A percentile compares a stretch with the other conserved stretches of the same genome.
phyloP scores from a whole-genome alignment of 2,113 vertebrate species.

The Ibidorhyncha struthersii region DNA sequence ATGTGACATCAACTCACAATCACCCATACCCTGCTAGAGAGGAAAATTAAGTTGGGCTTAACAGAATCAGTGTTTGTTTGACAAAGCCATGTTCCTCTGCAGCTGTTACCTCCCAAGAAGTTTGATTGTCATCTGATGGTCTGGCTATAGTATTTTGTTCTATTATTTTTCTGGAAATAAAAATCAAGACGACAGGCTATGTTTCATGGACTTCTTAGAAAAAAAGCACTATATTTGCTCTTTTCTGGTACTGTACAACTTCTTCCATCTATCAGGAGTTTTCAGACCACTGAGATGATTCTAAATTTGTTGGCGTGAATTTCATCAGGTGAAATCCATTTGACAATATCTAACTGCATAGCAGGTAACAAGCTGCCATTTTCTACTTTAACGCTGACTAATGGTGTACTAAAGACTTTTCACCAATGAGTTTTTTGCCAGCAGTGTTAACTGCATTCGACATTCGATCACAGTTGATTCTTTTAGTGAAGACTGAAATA shows the following conservation, averaged over 20 bases:
- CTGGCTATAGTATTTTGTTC: background rate
- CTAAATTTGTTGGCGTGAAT: background rate
- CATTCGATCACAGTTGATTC: background rate
- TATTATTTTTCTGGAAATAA: background rate
- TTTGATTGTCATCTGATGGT: background rate
- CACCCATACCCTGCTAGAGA: background rate
- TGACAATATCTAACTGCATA: background rate
- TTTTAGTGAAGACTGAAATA: background rate
- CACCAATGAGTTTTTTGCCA: background rate
- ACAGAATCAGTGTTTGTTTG: background rate
- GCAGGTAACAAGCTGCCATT: background rate
- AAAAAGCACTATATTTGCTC: background rate
- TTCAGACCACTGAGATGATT: background rate
- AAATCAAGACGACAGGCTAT: background rate
- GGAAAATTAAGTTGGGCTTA: background rate
- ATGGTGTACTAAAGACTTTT: background rate
- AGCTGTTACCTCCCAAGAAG: background rate
- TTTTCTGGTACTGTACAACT: background rate
- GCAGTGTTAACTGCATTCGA: background rate
- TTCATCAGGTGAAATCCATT: background rate
- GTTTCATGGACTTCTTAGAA: background rate
- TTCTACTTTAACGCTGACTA: background rate
- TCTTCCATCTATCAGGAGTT: background rate
- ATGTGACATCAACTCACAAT: background rate
- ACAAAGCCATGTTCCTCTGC: background rate